Conservation (phyloP, 2,888 invertebrate genomes). For the Eupsilia transversa region DNA sequence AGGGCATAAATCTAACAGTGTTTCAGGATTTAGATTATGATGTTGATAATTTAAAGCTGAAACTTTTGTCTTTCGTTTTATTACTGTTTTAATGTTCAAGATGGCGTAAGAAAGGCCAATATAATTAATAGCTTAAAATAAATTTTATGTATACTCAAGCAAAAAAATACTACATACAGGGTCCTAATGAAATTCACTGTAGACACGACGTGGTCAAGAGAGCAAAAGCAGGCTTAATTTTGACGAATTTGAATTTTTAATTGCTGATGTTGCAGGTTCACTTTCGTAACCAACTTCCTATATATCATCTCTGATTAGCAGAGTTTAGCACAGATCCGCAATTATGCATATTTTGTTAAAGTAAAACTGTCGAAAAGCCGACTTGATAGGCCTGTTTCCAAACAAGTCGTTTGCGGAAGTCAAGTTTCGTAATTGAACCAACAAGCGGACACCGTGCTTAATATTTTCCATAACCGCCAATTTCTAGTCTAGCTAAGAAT, state of each 20-base stretch:
- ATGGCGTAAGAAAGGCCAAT: too few species aligned
- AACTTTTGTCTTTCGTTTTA: not conserved
- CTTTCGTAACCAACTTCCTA: not conserved
- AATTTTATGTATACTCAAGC: too few species aligned
- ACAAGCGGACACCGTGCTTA: conserved; percentile 4
- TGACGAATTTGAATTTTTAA: not conserved
- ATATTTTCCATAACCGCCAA: conserved; percentile 15
- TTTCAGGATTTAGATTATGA: not conserved
- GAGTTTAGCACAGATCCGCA: not conserved
- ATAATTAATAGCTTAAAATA: too few species aligned
- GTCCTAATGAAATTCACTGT: too few species aligned
- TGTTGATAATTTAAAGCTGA: not conserved
- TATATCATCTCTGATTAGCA: not conserved
- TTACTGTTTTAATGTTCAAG: too few species aligned
- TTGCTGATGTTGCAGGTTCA: not conserved
- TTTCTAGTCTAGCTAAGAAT: conserved; percentile 21
- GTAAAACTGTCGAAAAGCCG: conserved; percentile 2
- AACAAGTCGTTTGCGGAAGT: conserved; percentile 41
- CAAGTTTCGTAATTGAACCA: conserved; percentile 35
- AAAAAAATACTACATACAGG: too few species aligned
- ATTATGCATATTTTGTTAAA: not conserved
- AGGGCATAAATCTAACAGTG: not conserved
- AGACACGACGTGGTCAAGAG: not conserved
- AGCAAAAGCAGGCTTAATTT: not conserved
- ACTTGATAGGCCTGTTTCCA: not conserved